Evolutionary conservation across 2,797 vertebrate genomes (phyloP).

Genomic region (Mus caroli): DNA sequence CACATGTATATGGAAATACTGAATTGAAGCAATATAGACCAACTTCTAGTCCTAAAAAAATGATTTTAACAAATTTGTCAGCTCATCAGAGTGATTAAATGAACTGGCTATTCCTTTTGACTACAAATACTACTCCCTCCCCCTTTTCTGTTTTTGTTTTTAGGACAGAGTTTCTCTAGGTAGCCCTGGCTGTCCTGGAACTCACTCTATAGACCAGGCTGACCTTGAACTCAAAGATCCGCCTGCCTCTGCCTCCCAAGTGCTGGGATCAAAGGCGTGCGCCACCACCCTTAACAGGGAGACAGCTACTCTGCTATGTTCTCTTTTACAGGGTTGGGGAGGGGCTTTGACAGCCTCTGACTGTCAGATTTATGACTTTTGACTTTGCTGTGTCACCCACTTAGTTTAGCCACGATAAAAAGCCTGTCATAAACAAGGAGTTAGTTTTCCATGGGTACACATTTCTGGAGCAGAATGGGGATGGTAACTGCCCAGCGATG

Average conservation of each 20-base stretch:
- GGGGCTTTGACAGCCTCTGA: too few species aligned
- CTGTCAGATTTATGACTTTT: not conserved
- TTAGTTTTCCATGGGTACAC: not conserved
- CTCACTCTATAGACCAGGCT: not conserved
- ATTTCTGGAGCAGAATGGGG: not conserved
- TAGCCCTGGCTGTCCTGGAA: not conserved
- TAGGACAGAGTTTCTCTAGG: not conserved
- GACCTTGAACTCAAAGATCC: not conserved
- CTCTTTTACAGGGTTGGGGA: too few species aligned
- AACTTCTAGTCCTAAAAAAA: slow-evolving; percentile 34
- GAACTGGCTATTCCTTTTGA: slow-evolving; percentile 28
- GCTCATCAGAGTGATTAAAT: not conserved
- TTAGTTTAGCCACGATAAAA: not conserved
- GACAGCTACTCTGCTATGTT: too few species aligned
- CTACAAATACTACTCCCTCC: not conserved
- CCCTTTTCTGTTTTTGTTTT: not conserved
- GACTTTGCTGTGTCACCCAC: not conserved
- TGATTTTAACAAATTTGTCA: slow-evolving; percentile 3
- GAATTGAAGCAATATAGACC: slow-evolving; percentile 18
- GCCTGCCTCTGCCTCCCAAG: not conserved
- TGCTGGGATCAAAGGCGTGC: not conserved
- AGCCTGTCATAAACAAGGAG: not conserved
- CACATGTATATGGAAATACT: not conserved
- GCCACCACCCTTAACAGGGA: too few species aligned
- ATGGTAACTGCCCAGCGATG: not conserved